Percentiles rank a stretch among this genome's conserved stretches.
Evolutionary conservation across 1,140 invertebrate genomes (phyloP).

Genomic region (Eubasilissa regina): DNA sequence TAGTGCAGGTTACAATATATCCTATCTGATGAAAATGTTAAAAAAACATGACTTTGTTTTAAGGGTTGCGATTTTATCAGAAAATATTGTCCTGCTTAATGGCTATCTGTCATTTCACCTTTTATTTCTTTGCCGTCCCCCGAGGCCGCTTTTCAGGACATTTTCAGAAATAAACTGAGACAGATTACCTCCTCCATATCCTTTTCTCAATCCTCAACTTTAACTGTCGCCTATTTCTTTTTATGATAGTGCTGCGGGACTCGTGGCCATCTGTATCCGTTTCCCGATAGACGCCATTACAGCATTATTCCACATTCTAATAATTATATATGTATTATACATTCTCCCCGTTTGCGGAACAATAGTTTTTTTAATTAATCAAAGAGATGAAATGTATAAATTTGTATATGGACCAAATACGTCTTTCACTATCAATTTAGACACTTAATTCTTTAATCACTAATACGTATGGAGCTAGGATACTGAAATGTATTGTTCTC

Average conservation of each 20-base stretch:
- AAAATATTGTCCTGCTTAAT: constrained; percentile 24
- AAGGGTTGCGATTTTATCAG: constrained; percentile 19
- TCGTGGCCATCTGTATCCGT: not conserved
- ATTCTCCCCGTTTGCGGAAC: no score
- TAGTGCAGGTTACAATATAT: no score
- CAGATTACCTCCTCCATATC: constrained; percentile 17
- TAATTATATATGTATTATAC: no score
- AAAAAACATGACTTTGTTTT: not conserved
- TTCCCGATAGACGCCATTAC: not conserved
- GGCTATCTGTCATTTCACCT: constrained; percentile 23
- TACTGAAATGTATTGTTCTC: no score
- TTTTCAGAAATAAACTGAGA: constrained; percentile 27
- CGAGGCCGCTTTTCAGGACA: constrained; percentile 7
- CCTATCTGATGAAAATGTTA: no score
- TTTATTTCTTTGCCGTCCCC: constrained; percentile 21
- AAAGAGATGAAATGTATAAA: no score
- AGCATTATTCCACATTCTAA: not conserved
- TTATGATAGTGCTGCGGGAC: not conserved
- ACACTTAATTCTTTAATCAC: no score
- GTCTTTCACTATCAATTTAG: no score
- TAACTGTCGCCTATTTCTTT: constrained; percentile 9
- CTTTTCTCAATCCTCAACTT: constrained; percentile 19
- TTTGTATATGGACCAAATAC: no score
- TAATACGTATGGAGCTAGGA: no score
- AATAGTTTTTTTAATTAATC: no score